Evolutionary conservation across 1,140 invertebrate genomes (phyloP), one percentile per base, ranked within the genome.

Genomic region (Propsilocerus akamusi): DNA sequence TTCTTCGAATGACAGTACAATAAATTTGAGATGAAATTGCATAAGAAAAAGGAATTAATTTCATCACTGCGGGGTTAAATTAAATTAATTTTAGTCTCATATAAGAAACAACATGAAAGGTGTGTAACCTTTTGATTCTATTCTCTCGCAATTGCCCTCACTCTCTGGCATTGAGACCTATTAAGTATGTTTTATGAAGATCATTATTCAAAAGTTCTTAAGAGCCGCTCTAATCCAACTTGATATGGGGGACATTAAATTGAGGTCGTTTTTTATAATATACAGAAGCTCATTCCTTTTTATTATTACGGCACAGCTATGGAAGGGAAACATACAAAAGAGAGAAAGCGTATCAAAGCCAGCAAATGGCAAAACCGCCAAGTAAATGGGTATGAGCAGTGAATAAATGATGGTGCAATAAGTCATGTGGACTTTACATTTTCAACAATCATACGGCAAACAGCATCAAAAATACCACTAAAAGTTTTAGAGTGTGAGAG

Each of bases 211-310:
- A 41, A 41, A 41, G 34, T 41, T 20, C 34, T 41, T 41, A 41
- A 41, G 34, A 41, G 34, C 34, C 14, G 17, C 34, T 8, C 22
- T 41, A 14, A 20, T 41, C 22, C 34, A n/a, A 41, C 10, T 41
- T 5, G 14, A 20, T 20, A 41, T 41, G 34, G 34, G 34, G 22
- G 34, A 41, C 34, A 41, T 41, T 41, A 41, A 41, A 41, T 41
- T 41, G 34, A 41, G 34, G 17, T 41, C 34, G 34, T 41, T 41
- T 41, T 41, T 41, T 41, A 41, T 41, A 41, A 41, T 41, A 41
- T 20, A 41, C 10, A 10, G 22, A 41, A 41, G 34, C 34, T 41
- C 28, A 41, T 41, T 41, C 14, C 34, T 41, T 41, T 41, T 41
- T 41, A 41, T 41, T 41, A 41, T 41, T 20, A 41, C n/a, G n/a